phyloP scores from a whole-genome alignment of 2,888 invertebrate genomes.

The Antheraea assamensis region DNA sequence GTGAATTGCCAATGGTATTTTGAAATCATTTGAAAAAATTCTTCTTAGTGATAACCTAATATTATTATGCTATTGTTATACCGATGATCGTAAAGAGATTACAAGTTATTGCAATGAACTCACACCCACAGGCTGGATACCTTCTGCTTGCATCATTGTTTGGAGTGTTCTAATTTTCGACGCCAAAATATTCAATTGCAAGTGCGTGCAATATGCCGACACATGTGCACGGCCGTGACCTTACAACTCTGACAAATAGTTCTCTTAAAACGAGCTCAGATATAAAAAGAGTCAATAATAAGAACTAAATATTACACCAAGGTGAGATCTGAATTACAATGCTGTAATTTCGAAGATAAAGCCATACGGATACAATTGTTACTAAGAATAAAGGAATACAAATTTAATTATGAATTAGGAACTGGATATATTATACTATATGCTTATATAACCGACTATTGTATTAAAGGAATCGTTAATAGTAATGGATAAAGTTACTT shows the following conservation, averaged over 20 bases:
- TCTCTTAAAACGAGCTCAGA: constrained; percentile 54
- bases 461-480: background rate
- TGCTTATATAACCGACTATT: constrained; percentile 11
- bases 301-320: constrained; percentile 60
- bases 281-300: constrained; percentile 51
- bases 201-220: constrained; percentile 26
- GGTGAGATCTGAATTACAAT: constrained; percentile 53
- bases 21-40: background rate
- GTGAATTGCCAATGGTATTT: background rate
- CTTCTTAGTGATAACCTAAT: background rate
- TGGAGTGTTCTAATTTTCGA: constrained; percentile 34
- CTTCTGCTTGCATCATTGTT: constrained; percentile 24
- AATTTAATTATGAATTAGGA: constrained; percentile 41
- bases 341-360: constrained; percentile 46
- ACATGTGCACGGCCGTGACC: constrained; percentile 51
- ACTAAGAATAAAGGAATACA: constrained; percentile 27
- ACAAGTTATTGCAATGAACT: background rate
- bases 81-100: background rate
- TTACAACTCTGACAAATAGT: constrained; percentile 64
- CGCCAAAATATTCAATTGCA: constrained; percentile 32
- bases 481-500: background rate
- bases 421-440: constrained; percentile 20
- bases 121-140: background rate
- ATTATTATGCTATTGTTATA: background rate
- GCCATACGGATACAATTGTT: constrained; percentile 36